A percentile compares a stretch with the other conserved stretches of the same genome.
These are phyloP conservation scores for Drosophila tripunctata DNA, from an alignment of 2,888 invertebrate species.

Conservation along the genomic window DNA sequence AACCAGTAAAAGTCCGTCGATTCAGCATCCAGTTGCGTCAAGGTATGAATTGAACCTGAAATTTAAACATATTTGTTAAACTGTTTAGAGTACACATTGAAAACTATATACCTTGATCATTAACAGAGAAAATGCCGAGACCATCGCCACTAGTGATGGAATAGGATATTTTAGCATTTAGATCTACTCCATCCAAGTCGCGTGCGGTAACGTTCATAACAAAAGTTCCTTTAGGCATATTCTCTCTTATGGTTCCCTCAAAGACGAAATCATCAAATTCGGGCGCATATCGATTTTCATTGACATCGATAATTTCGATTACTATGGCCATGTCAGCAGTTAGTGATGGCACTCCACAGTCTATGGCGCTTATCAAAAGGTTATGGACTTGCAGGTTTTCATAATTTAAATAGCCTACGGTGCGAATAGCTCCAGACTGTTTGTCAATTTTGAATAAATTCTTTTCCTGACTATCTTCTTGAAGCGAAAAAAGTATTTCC, in stretches of 20 bases:
- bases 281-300: conserved; percentile 95
- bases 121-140: conserved; percentile 95
- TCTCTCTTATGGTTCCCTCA: conserved; percentile 91
- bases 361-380: conserved; percentile 92
- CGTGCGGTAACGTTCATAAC: conserved; percentile 91
- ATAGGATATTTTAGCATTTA: conserved; percentile 93
- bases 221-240: conserved; percentile 90
- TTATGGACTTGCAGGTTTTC: conserved; percentile 95
- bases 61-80: conserved; percentile 41
- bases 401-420: conserved; percentile 92
- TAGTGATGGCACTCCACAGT: conserved; percentile 92
- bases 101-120: conserved; percentile 90
- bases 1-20: conserved; percentile 95
- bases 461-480: conserved; percentile 85
- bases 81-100: not conserved
- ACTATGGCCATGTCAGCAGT: conserved; percentile 92
- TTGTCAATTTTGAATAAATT: conserved; percentile 91
- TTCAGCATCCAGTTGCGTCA: conserved; percentile 95
- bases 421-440: conserved; percentile 93
- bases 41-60: conserved; percentile 93
- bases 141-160: conserved; percentile 95
- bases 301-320: conserved; percentile 96
- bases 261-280: conserved; percentile 92
- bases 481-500: conserved; percentile 91
- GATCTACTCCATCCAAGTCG: conserved; percentile 92